phyloP scores from a whole-genome alignment of 2,888 invertebrate species.

The Agapetus fuscipes region DNA sequence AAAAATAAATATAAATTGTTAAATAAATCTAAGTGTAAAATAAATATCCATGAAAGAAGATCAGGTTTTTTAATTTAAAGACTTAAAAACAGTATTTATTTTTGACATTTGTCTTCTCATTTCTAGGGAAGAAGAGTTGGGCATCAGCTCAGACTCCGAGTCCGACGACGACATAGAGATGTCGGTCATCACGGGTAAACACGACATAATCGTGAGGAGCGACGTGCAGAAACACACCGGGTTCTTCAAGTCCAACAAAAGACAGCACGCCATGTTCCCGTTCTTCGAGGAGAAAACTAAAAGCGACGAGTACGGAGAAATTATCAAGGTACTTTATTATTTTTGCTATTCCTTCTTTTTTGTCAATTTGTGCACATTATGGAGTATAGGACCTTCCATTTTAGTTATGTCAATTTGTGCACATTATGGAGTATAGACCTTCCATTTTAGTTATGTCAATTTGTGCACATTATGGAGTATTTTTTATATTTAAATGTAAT shows the following conservation, averaged over 20 bases:
- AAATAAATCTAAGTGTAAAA: no score
- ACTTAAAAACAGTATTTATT: no score
- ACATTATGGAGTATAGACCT: no score
- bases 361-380: conserved; percentile 9
- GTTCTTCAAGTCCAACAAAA: conserved; percentile 81
- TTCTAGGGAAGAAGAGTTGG: conserved; percentile 56
- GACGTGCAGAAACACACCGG: conserved; percentile 60
- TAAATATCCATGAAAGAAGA: no score
- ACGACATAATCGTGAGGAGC: conserved; percentile 80
- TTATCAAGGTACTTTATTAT: conserved; percentile 67
- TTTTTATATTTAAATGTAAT: no score
- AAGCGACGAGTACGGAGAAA: conserved; percentile 94
- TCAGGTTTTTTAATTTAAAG: no score
- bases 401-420: conserved; percentile 6
- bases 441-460: no score
- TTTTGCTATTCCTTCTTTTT: conserved; percentile 5
- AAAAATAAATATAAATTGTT: no score
- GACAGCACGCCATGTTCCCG: conserved; percentile 95
- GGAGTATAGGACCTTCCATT: no score
- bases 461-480: no score
- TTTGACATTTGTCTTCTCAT: no score
- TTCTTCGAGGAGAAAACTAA: conserved; percentile 85
- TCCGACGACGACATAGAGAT: conserved; percentile 75
- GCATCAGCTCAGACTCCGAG: conserved; percentile 66
- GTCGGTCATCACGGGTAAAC: conserved; percentile 74